Evolutionary conservation across 2,888 invertebrate species (phyloP).

Genomic region (Conus canariensis): DNA sequence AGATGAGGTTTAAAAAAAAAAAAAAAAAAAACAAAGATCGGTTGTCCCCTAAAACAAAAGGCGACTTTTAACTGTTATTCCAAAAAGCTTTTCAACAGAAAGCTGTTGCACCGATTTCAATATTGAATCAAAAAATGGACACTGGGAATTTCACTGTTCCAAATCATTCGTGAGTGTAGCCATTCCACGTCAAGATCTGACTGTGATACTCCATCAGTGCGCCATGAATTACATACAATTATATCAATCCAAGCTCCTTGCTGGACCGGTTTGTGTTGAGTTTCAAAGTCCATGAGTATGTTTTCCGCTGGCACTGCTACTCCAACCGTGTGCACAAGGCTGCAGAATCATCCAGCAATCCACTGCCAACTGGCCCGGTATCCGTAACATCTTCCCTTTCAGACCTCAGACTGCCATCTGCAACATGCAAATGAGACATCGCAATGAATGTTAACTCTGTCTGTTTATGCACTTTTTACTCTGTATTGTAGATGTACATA

Average conservation of each 20-base stretch:
- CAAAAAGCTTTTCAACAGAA: not conserved
- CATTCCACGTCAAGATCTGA: too few relatives aligned
- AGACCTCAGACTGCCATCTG: conserved; percentile 13
- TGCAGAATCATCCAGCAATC: not conserved
- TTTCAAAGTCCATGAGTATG: not conserved
- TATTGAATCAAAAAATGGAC: too few relatives aligned
- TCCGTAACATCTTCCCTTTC: not conserved
- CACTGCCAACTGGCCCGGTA: not conserved
- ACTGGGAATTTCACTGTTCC: too few relatives aligned
- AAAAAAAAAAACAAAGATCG: too few relatives aligned
- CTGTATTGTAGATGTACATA: too few relatives aligned
- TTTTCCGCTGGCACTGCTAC: not conserved
- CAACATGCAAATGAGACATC: not conserved
- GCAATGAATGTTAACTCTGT: not conserved
- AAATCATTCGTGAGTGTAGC: too few relatives aligned
- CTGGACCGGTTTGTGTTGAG: not conserved
- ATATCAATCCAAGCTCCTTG: not conserved
- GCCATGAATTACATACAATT: not conserved
- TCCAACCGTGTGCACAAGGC: not conserved
- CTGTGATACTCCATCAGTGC: not conserved
- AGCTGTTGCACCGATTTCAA: too few relatives aligned
- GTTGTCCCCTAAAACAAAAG: not conserved
- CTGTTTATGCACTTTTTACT: too few relatives aligned
- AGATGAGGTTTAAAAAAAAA: too few relatives aligned
- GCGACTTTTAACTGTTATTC: not conserved